These are phyloP conservation scores for Callospermophilus lateralis DNA, from an alignment of 2,113 vertebrate species.

Conservation along the genomic window DNA sequence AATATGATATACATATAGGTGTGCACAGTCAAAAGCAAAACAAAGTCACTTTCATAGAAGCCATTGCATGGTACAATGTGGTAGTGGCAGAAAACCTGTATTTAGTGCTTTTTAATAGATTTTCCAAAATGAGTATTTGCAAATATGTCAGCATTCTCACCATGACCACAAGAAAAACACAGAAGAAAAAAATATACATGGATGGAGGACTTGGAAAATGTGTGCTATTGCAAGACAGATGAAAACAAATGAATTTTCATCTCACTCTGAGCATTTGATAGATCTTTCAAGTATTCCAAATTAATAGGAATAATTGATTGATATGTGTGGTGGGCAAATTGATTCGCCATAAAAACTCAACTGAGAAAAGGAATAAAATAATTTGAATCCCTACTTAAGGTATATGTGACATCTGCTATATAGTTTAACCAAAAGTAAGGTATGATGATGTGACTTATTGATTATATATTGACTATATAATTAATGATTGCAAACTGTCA, in stretches of 20 bases:
- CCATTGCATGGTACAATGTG: not conserved
- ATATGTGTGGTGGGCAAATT: not conserved
- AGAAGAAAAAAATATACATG: not conserved
- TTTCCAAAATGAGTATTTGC: not conserved
- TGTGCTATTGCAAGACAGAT: not conserved
- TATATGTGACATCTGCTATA: not conserved
- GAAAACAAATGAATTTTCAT: conserved; percentile 13
- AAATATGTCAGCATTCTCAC: not conserved
- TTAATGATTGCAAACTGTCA: not conserved
- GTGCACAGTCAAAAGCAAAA: not conserved
- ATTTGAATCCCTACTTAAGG: not conserved
- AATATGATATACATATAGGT: not conserved
- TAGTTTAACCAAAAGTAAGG: not conserved
- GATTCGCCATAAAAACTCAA: not conserved
- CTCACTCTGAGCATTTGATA: not conserved
- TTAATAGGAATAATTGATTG: not conserved
- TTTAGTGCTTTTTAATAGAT: not conserved
- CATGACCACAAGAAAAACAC: not conserved
- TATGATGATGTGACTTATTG: not conserved
- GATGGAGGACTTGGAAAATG: not conserved
- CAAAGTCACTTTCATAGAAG: not conserved
- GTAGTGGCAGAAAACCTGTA: not conserved
- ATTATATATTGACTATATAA: not conserved
- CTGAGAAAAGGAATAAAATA: conserved; percentile 2
- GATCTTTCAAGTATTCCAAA: not conserved